Percentiles rank a stretch among this genome's conserved stretches.
phyloP scores from a whole-genome alignment of 2,888 invertebrate species.

The Harpalus rubripes region DNA sequence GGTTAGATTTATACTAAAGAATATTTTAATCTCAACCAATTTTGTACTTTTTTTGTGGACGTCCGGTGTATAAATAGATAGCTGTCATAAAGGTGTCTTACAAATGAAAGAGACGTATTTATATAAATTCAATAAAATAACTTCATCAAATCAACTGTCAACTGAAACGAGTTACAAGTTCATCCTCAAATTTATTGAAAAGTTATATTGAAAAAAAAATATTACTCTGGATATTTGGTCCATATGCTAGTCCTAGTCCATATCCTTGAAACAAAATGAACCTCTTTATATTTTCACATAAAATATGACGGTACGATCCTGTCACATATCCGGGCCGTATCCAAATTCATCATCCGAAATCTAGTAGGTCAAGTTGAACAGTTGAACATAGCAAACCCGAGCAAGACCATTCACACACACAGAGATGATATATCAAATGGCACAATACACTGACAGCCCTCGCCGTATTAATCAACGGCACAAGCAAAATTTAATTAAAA shows the following conservation, averaged over 20 bases:
- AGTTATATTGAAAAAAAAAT: background rate
- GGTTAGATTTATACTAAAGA: no score
- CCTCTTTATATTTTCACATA: background rate
- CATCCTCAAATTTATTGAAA: no score
- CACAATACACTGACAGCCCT: conserved; percentile 63
- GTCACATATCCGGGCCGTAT: conserved; percentile 3
- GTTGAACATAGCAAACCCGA: conserved; percentile 19
- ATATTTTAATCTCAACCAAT: no score
- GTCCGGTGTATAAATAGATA: no score
- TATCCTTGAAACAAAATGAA: background rate
- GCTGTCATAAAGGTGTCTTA: no score
- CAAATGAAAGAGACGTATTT: no score
- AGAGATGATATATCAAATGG: conserved; percentile 62
- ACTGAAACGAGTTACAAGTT: no score
- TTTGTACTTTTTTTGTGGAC: no score
- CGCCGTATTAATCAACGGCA: conserved; percentile 65
- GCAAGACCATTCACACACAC: conserved; percentile 45
- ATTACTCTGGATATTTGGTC: background rate
- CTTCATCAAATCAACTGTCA: no score
- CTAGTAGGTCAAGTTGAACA: conserved; percentile 46
- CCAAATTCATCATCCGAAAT: conserved; percentile 25
- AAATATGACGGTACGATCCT: background rate
- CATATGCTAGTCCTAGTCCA: background rate
- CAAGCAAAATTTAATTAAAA: conserved; percentile 66
- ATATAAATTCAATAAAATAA: no score